Evolutionary conservation across 2,113 vertebrate genomes (phyloP).

Genomic region (Xiphophorus maculatus): DNA sequence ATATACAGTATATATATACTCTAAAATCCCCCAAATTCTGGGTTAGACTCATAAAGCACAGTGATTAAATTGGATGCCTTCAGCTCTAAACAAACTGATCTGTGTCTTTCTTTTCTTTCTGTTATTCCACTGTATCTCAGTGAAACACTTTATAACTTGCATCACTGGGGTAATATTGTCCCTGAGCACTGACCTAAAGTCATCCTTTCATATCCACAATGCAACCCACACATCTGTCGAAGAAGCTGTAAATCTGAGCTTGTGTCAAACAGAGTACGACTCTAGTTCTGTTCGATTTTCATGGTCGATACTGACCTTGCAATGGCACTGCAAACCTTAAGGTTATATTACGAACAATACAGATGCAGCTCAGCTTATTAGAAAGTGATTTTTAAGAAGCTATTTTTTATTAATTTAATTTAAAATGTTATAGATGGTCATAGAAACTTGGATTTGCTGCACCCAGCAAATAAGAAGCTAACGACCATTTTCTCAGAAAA

Average conservation of each 20-base stretch:
- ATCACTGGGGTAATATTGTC: slow-evolving; percentile 57
- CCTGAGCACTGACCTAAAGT: slow-evolving; percentile 66
- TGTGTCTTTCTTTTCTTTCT: background rate
- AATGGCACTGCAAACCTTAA: background rate
- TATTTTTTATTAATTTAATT: no score
- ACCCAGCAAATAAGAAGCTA: no score
- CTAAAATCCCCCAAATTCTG: slow-evolving; percentile 32
- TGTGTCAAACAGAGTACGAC: background rate
- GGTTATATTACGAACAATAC: background rate
- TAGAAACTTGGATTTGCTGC: no score
- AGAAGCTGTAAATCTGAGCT: slow-evolving; percentile 21
- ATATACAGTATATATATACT: background rate
- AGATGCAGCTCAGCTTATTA: background rate
- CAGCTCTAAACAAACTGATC: slow-evolving; percentile 25
- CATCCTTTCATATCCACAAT: slow-evolving; percentile 40
- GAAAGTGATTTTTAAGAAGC: background rate
- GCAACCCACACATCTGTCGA: slow-evolving; percentile 17
- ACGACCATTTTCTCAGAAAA: background rate
- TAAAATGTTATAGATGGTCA: no score
- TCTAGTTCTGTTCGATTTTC: background rate
- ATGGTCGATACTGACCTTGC: background rate
- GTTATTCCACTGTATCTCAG: background rate
- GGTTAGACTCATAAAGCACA: slow-evolving; percentile 62
- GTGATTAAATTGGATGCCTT: slow-evolving; percentile 61
- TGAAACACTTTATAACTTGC: slow-evolving; percentile 32